Conservation (phyloP, 2,888 invertebrate genomes). For the Sphinx pinastri region DNA sequence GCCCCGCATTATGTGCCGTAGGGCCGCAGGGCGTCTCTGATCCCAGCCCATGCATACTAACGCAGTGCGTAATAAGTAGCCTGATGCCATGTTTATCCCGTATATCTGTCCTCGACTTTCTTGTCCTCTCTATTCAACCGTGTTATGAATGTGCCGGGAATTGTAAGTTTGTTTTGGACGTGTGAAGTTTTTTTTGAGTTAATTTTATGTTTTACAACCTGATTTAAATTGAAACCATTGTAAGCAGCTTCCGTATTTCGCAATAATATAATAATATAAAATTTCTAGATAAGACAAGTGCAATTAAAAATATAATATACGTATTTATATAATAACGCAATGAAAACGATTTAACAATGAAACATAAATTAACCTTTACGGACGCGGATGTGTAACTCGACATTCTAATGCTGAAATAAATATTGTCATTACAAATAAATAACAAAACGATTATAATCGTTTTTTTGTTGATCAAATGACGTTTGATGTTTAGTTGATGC, state of each 20-base stretch:
- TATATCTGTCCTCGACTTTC: slow-evolving; percentile 8
- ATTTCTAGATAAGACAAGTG: not conserved
- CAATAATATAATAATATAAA: not conserved
- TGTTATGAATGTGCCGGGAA: not conserved
- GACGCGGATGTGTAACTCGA: slow-evolving; percentile 53
- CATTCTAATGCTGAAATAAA: slow-evolving; percentile 71
- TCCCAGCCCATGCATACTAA: slow-evolving; percentile 84
- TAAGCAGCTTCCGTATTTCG: slow-evolving; percentile 12
- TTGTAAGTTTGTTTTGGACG: not conserved
- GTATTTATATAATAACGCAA: slow-evolving; percentile 42
- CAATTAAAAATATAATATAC: not conserved
- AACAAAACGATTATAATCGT: slow-evolving; percentile 59
- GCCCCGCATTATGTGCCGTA: slow-evolving; percentile 59
- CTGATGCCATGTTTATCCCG: slow-evolving; percentile 58
- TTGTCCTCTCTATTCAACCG: slow-evolving; percentile 16
- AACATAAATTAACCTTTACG: slow-evolving; percentile 49
- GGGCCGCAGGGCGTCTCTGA: slow-evolving; percentile 56
- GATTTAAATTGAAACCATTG: not conserved
- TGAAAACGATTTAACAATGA: slow-evolving; percentile 51
- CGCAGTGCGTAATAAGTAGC: slow-evolving; percentile 75
- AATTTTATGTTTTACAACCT: no score
- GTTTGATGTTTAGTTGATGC: slow-evolving; percentile 76
- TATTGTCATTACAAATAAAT: slow-evolving; percentile 48
- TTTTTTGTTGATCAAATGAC: slow-evolving; percentile 74
- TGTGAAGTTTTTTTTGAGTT: not conserved